These are phyloP conservation scores for Tachina lurida DNA, from an alignment of 2,888 invertebrate species.

Conservation along the genomic window DNA sequence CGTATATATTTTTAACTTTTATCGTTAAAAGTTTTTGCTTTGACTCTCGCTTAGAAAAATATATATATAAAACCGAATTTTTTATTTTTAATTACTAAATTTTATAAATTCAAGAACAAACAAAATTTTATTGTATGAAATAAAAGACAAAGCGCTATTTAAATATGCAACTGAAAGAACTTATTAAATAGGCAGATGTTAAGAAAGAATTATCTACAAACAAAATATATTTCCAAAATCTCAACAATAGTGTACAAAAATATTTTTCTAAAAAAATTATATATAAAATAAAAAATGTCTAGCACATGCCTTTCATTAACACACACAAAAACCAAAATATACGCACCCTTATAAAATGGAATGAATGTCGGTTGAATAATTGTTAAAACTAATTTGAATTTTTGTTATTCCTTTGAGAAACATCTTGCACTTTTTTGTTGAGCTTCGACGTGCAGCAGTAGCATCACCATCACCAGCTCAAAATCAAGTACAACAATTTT, in stretches of 20 bases:
- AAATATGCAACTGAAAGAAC: conserved; percentile 12
- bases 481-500: conserved; percentile 41
- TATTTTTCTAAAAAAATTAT: conserved; percentile 3
- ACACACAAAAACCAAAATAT: conserved; percentile 3
- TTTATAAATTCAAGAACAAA: background rate
- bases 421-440: conserved; percentile 64
- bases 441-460: conserved; percentile 38
- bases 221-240: conserved; percentile 52
- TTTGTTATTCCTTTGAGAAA: conserved; percentile 29
- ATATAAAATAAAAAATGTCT: conserved; percentile 12
- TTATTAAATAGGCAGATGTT: conserved; percentile 50
- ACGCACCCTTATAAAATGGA: conserved; percentile 52
- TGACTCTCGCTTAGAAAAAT: too few species aligned
- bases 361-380: conserved; percentile 66
- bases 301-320: conserved; percentile 65
- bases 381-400: conserved; percentile 68
- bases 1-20: too few species aligned
- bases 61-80: too few species aligned
- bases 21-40: too few species aligned
- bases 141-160: conserved; percentile 7
- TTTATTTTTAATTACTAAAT: too few species aligned
- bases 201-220: background rate
- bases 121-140: background rate
- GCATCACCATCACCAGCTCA: conserved; percentile 27
- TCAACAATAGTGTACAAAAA: conserved; percentile 35